Evolutionary conservation across 2,888 invertebrate species (phyloP).

Genomic region (Polyommatus iphigenia): DNA sequence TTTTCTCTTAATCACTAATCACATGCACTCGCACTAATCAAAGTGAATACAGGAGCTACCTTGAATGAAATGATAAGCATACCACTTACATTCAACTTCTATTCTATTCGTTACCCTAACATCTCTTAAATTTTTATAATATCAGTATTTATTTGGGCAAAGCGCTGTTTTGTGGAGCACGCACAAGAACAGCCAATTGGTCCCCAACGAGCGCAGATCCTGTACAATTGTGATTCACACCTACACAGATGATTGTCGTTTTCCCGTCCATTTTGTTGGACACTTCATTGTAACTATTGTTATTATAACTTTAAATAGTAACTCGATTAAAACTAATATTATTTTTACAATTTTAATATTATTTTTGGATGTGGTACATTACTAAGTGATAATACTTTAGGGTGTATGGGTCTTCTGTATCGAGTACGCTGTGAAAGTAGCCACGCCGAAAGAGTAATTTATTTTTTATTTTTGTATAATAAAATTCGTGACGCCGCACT

Average conservation of each 20-base stretch:
- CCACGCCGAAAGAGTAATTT: too few relatives aligned
- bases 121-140: neutral
- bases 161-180: neutral
- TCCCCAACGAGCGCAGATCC: conserved; percentile 19
- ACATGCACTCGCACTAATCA: too few relatives aligned
- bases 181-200: neutral
- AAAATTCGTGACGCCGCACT: too few relatives aligned
- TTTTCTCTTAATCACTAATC: too few relatives aligned
- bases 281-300: neutral
- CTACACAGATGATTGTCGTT: conserved; percentile 4
- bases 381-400: too few relatives aligned
- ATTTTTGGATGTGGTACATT: neutral
- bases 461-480: too few relatives aligned
- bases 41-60: too few relatives aligned
- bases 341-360: neutral
- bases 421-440: too few relatives aligned
- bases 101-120: neutral
- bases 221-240: conserved; percentile 22
- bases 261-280: neutral
- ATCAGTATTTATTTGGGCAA: neutral
- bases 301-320: neutral
- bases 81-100: too few relatives aligned
- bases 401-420: too few relatives aligned
- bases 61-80: too few relatives aligned
- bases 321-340: neutral